Evolutionary conservation across 1,140 invertebrate species (phyloP), one percentile per base, ranked within the genome.

Genomic region (Trachymyrmex septentrionalis): DNA sequence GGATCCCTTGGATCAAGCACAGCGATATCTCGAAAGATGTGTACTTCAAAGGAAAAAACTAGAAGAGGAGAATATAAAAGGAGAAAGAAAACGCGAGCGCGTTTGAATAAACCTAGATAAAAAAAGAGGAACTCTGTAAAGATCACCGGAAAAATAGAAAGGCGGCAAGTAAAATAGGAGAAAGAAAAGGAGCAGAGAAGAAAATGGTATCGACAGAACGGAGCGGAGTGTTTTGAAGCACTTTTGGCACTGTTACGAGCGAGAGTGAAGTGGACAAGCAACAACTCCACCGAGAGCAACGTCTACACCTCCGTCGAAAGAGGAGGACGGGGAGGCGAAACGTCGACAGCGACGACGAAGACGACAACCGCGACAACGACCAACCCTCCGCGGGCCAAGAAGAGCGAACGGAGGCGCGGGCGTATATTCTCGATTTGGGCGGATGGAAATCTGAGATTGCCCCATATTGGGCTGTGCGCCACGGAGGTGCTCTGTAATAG

Each of bases 361-460:
- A 71, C 55, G 73, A 76, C 34, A 64, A 71, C 75, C 66, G 81
- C 63, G 71, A 88, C 72, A 67, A 86, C 55, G 84, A 77, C 27
- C 67, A 80, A 61, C 63, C 69, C 67, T 77, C 85, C 24, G 57
- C 78, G 77, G 85, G 64, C 71, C 78, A 80, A 89, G 88, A 87
- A 87, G 85, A 77, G 91, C 86, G 85, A 88, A 92, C 84, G 94
- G 91, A 91, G 92, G 94, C 92, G 94, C 91, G 94, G 94, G 93
- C 93, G 94, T 94, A 95, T 94, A 95, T 94, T 94, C 95, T 95
- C 92, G 92, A 95, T 95, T 95, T 95, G 95, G 94, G 93, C 93
- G 94, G 94, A 94, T 95, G 95, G 94, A 95, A 95, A 95, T 95
- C 94, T 93, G 95, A 95, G 94, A 95, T 95, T 95, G 95, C 94